Conservation (phyloP, 2,113 vertebrate species). For the Prunella himalayana region DNA sequence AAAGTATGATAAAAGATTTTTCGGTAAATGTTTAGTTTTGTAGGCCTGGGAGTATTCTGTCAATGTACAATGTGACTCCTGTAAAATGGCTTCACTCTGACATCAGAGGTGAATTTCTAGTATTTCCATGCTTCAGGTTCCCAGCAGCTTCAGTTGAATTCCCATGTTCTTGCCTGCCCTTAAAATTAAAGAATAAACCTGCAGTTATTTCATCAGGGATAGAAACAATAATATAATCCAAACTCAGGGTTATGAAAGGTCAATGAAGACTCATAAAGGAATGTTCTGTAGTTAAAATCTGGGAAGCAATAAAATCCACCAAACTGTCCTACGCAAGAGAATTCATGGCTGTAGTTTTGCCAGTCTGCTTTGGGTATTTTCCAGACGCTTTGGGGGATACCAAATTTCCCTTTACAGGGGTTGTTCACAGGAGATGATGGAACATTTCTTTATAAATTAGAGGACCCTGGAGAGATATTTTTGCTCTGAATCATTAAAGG, state of each 20-base stretch:
- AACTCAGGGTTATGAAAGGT: background rate
- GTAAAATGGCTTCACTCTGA: background rate
- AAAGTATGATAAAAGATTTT: background rate
- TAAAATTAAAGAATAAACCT: background rate
- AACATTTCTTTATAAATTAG: background rate
- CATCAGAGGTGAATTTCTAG: background rate
- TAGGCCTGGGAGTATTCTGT: background rate
- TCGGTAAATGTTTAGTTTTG: background rate
- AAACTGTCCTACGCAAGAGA: background rate
- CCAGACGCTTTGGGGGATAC: background rate
- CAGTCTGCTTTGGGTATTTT: background rate
- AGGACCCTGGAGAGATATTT: background rate
- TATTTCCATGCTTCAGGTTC: background rate
- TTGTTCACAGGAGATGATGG: background rate
- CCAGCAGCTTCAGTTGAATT: background rate
- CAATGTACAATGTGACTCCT: background rate
- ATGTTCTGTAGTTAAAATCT: background rate
- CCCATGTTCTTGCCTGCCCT: background rate
- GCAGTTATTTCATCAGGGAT: background rate
- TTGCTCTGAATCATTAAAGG: background rate
- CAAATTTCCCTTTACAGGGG: background rate
- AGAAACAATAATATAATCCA: background rate
- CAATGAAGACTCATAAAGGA: background rate
- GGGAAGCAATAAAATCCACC: background rate
- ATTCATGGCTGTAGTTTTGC: background rate